These are phyloP conservation scores for Proisotoma minuta DNA, from an alignment of 2,888 invertebrate genomes.

Conservation along the genomic window DNA sequence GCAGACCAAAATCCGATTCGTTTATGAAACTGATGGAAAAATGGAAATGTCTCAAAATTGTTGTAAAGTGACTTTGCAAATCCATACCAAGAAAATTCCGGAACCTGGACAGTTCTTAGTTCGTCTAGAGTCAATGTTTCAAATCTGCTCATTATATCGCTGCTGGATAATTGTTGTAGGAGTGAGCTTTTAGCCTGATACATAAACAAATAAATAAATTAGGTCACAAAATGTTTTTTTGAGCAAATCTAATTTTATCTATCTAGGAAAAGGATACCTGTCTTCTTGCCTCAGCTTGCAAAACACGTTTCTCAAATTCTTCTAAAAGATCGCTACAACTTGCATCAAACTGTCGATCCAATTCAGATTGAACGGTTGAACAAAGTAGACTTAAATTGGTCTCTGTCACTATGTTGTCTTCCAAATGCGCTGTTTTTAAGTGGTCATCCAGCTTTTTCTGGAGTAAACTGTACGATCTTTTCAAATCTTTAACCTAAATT, in stretches of 20 bases:
- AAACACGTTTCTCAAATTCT: constrained; percentile 11
- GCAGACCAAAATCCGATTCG: constrained; percentile 34
- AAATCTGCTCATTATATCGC: constrained; percentile 26
- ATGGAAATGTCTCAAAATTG: background rate
- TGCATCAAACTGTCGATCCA: background rate
- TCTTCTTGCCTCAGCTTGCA: constrained; percentile 9
- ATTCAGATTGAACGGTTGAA: background rate
- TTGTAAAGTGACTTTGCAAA: background rate
- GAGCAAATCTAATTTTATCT: no score
- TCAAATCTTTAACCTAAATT: background rate
- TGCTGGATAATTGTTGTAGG: constrained; percentile 27
- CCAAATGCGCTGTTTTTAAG: background rate
- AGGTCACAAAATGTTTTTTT: background rate
- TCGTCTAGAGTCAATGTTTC: constrained; percentile 30
- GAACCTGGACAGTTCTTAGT: constrained; percentile 28
- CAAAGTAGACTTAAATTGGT: background rate
- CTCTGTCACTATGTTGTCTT: background rate
- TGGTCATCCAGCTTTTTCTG: background rate
- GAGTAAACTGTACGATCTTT: background rate
- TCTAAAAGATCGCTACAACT: background rate
- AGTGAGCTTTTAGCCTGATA: constrained; percentile 31
- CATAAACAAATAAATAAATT: background rate
- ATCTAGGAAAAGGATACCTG: constrained; percentile 7
- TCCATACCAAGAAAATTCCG: constrained; percentile 40
- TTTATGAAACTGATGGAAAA: constrained; percentile 30